phyloP scores from a whole-genome alignment of 2,797 vertebrate genomes.

The Melanotaenia nigrans region DNA sequence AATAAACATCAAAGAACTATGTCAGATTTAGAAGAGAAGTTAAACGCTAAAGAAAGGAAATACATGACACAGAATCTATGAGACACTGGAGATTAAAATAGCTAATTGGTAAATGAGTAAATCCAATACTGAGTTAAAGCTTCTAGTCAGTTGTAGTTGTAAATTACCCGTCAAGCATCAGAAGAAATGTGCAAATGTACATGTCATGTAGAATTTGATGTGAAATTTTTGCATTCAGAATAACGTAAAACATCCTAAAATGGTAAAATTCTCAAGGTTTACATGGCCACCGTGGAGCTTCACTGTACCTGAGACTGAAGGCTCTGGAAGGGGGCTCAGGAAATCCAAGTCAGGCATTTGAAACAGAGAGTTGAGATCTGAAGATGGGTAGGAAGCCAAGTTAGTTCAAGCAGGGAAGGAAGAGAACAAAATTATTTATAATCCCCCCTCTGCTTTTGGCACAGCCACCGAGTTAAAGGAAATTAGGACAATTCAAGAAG shows the following conservation, averaged over 20 bases:
- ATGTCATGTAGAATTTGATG: constrained; percentile 16
- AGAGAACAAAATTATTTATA: not conserved
- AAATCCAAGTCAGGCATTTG: constrained; percentile 75
- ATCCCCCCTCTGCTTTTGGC: constrained; percentile 8
- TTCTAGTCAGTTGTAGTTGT: constrained; percentile 8
- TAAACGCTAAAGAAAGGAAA: too few relatives aligned
- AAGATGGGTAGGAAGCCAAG: constrained; percentile 8
- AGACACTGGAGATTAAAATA: constrained; percentile 10
- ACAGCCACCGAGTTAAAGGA: not conserved
- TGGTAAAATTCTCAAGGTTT: constrained; percentile 12
- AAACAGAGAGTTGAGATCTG: constrained; percentile 77
- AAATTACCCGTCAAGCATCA: not conserved
- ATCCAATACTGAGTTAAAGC: constrained; percentile 18
- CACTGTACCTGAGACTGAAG: constrained; percentile 85
- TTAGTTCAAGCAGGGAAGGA: not conserved
- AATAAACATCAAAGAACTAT: too few relatives aligned
- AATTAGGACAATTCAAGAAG: not conserved
- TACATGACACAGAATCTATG: too few relatives aligned
- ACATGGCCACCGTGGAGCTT: constrained; percentile 15
- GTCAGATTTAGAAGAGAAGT: too few relatives aligned
- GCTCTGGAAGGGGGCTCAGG: constrained; percentile 86
- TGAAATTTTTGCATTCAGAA: constrained; percentile 17
- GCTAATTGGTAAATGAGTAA: constrained; percentile 1
- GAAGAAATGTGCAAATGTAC: not conserved
- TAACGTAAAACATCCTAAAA: constrained; percentile 23